phyloP scores from a whole-genome alignment of 2,113 vertebrate species.

The Nibea albiflora region DNA sequence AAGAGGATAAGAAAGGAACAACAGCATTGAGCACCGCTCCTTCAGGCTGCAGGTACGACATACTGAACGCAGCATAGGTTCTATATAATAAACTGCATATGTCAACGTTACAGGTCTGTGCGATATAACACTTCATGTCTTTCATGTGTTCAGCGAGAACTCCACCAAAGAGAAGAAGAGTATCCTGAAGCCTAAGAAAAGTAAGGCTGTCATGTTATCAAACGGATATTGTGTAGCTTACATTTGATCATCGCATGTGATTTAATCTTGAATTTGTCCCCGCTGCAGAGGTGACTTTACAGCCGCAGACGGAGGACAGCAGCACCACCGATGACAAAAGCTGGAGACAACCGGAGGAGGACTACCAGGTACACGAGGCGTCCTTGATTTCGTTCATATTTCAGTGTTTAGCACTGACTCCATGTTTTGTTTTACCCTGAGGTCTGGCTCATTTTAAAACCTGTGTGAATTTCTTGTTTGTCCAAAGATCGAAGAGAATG shows the following conservation, averaged over 20 bases:
- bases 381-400: background rate
- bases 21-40: no score
- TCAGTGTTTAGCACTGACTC: no score
- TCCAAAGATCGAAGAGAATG: no score
- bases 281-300: conserved; percentile 18
- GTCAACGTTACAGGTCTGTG: background rate
- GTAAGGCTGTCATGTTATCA: conserved; percentile 28
- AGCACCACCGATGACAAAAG: conserved; percentile 35
- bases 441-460: background rate
- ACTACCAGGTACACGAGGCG: conserved; percentile 62
- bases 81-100: background rate
- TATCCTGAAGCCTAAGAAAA: conserved; percentile 75
- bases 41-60: conserved; percentile 32
- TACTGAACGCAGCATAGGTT: background rate
- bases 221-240: background rate
- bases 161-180: conserved; percentile 67
- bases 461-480: background rate
- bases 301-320: conserved; percentile 32
- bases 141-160: background rate
- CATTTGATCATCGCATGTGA: no score
- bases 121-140: background rate
- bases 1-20: no score
- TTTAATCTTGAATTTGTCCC: background rate
- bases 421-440: background rate
- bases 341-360: no score